Conservation (phyloP, 2,797 vertebrate species). For the Malacoctenus gilli region DNA sequence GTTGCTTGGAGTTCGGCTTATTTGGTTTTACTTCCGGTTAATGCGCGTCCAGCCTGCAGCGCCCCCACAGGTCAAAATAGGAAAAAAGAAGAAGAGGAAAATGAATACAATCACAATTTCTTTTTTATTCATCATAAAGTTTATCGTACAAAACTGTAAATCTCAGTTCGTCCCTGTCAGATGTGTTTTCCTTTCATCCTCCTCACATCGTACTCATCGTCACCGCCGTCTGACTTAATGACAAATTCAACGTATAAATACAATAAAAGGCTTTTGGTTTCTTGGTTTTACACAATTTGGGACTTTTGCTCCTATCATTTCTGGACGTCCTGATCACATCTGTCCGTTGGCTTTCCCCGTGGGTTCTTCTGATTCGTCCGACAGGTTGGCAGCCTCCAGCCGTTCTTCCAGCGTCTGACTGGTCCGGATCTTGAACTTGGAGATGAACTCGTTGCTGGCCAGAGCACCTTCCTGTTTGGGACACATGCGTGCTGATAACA, state of each 20-base stretch:
- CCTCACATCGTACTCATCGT: slow-evolving; percentile 10
- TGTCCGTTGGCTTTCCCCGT: slow-evolving; percentile 54
- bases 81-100: too few species aligned
- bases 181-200: slow-evolving; percentile 20
- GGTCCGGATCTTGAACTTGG: slow-evolving; percentile 71
- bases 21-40: slow-evolving; percentile 53
- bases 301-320: not conserved
- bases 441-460: slow-evolving; percentile 82
- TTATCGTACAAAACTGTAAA: slow-evolving; percentile 64
- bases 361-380: slow-evolving; percentile 39
- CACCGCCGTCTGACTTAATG: not conserved
- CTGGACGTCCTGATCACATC: slow-evolving; percentile 46
- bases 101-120: slow-evolving; percentile 3
- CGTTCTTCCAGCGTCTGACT: slow-evolving; percentile 48
- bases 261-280: slow-evolving; percentile 15
- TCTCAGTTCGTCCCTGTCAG: slow-evolving; percentile 28
- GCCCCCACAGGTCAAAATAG: slow-evolving; percentile 25
- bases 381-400: slow-evolving; percentile 53
- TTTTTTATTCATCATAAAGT: slow-evolving; percentile 40
- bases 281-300: not conserved
- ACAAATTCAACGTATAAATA: slow-evolving; percentile 58
- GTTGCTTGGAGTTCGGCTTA: slow-evolving; percentile 1
- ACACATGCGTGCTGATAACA: slow-evolving; percentile 55
- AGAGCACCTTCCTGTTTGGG: slow-evolving; percentile 77
- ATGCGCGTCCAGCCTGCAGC: not conserved